Conservation (phyloP, 2,888 invertebrate species). For the Orchesellides sinensis region DNA sequence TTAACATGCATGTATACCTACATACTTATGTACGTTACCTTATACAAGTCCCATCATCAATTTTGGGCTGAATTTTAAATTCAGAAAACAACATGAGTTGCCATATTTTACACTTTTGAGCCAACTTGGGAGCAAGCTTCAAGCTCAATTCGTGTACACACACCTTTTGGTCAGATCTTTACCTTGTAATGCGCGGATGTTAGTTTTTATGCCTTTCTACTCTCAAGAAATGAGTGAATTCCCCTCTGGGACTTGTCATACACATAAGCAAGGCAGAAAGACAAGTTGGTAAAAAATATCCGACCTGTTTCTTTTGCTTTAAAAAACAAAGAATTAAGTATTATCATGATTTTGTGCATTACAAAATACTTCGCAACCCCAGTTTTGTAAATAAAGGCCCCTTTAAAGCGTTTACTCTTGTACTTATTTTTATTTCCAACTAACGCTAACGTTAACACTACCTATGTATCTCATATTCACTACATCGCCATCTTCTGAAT, state of each 20-base stretch:
- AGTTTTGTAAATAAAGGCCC: too few relatives aligned
- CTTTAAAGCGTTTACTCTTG: too few relatives aligned
- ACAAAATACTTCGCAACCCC: neutral
- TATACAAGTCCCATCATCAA: constrained; percentile 44
- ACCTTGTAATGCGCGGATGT: neutral
- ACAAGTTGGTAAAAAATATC: constrained; percentile 24
- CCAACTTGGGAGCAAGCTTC: constrained; percentile 43
- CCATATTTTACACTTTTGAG: constrained; percentile 61
- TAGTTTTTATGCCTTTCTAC: constrained; percentile 26
- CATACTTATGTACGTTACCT: neutral
- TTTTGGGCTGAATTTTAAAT: constrained; percentile 51
- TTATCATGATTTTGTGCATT: neutral
- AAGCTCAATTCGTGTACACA: constrained; percentile 20
- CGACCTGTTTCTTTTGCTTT: constrained; percentile 26
- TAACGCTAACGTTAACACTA: too few relatives aligned
- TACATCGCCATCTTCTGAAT: too few relatives aligned
- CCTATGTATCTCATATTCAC: too few relatives aligned
- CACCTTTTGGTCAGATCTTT: constrained; percentile 28
- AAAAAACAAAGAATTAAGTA: neutral
- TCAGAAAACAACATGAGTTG: constrained; percentile 59
- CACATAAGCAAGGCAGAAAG: constrained; percentile 29
- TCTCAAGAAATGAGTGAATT: constrained; percentile 45
- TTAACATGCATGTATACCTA: neutral
- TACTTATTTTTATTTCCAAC: too few relatives aligned
- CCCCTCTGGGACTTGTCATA: constrained; percentile 55